Evolutionary conservation across 2,113 vertebrate species (phyloP).

Genomic region (Tragelaphus scriptus): DNA sequence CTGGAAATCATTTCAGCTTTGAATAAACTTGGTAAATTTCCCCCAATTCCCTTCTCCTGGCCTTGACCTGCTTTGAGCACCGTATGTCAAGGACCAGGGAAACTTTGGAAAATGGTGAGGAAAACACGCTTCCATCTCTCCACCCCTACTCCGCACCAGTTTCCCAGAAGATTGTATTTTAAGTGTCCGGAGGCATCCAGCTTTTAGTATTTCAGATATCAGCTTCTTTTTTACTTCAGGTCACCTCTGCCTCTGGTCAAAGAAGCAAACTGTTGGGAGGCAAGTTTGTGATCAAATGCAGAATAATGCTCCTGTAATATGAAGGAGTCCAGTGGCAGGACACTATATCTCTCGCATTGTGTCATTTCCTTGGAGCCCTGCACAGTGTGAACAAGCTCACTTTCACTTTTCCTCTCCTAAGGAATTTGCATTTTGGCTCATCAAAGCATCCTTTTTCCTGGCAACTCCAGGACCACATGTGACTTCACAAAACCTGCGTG

Average conservation of each 20-base stretch:
- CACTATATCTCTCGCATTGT: constrained; percentile 20
- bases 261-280: neutral
- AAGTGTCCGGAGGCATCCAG: neutral
- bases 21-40: neutral
- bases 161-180: neutral
- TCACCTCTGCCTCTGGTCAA: constrained; percentile 27
- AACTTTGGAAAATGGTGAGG: neutral
- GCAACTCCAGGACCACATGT: constrained; percentile 65
- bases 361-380: constrained; percentile 61
- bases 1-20: neutral
- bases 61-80: neutral
- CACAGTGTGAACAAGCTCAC: constrained; percentile 75
- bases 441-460: constrained; percentile 68
- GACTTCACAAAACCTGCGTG: constrained; percentile 72
- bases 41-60: neutral
- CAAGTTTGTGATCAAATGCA: constrained; percentile 32
- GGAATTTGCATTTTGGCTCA: constrained; percentile 76
- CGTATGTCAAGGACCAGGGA: neutral
- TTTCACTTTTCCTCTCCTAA: constrained; percentile 69
- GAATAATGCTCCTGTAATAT: neutral
- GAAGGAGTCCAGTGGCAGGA: constrained; percentile 17
- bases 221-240: neutral
- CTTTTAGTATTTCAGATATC: neutral
- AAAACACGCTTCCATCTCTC: neutral
- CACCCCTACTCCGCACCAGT: fast-evolving